Conservation (phyloP, 2,888 invertebrate species). For the Eulithis testata region DNA sequence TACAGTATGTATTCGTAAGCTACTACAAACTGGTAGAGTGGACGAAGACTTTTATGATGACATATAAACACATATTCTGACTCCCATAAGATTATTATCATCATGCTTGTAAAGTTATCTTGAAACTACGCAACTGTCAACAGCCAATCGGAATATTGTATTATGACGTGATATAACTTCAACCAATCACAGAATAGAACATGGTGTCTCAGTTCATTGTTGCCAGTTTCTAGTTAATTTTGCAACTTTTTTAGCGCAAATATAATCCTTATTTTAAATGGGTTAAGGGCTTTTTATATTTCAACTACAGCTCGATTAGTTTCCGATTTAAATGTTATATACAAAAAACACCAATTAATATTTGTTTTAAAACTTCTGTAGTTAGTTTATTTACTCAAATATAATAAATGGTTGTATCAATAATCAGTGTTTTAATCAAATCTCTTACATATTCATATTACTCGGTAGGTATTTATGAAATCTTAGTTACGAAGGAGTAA, state of each 20-base stretch:
- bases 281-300: conserved; percentile 26
- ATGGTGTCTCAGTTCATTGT: neutral
- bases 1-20: neutral
- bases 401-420: conserved; percentile 40
- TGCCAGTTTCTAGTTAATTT: conserved; percentile 21
- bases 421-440: conserved; percentile 23
- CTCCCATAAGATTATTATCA: conserved; percentile 4
- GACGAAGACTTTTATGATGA: conserved; percentile 1
- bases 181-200: neutral
- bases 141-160: conserved; percentile 6
- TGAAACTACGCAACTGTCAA: conserved; percentile 4
- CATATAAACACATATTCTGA: neutral
- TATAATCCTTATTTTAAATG: conserved; percentile 28
- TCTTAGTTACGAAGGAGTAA: no score
- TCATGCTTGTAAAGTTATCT: neutral
- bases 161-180: conserved; percentile 2
- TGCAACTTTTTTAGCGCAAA: conserved; percentile 22
- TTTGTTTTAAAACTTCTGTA: conserved; percentile 17
- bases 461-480: no score
- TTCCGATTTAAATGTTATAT: conserved; percentile 8
- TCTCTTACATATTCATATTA: no score
- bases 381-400: conserved; percentile 31
- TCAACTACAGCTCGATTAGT: conserved; percentile 2
- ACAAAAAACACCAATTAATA: conserved; percentile 1
- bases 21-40: neutral